Percentiles rank a stretch among this genome's conserved stretches.
Evolutionary conservation across 1,140 invertebrate genomes (phyloP).

Genomic region (Drosophila rhopaloa): DNA sequence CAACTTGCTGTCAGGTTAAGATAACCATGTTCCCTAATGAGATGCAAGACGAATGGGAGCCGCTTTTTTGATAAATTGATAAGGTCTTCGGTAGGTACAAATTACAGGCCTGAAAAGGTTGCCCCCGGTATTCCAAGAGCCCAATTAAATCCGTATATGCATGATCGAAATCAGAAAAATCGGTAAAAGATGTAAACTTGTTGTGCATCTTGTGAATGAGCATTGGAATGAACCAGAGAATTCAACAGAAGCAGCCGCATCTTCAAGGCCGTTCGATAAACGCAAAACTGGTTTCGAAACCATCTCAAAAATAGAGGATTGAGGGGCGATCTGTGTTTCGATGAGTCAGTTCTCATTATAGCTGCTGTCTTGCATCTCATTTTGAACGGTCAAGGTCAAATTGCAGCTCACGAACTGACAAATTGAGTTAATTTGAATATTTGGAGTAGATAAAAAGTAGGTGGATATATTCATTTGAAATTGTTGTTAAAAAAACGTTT

Average conservation of each 20-base stretch:
- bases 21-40: constrained; percentile 52
- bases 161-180: constrained; percentile 36
- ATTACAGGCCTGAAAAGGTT: constrained; percentile 55
- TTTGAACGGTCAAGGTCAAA: constrained; percentile 54
- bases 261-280: constrained; percentile 58
- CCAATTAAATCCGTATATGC: constrained; percentile 64
- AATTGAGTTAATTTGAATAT: constrained; percentile 73
- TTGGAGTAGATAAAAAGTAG: constrained; percentile 38
- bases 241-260: constrained; percentile 21
- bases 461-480: background rate
- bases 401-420: constrained; percentile 52
- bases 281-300: constrained; percentile 50
- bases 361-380: constrained; percentile 9
- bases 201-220: constrained; percentile 67
- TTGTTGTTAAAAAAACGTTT: too few relatives aligned
- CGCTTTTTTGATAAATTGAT: constrained; percentile 74
- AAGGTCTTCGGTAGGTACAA: constrained; percentile 61
- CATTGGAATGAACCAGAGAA: constrained; percentile 22
- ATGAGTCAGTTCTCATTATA: constrained; percentile 51
- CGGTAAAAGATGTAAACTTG: constrained; percentile 50
- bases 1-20: constrained; percentile 32
- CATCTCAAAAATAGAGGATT: constrained; percentile 10
- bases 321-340: constrained; percentile 22
- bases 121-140: constrained; percentile 22
- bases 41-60: constrained; percentile 56